Conservation (phyloP, 2,888 invertebrate genomes). For the Eurois occulta region DNA sequence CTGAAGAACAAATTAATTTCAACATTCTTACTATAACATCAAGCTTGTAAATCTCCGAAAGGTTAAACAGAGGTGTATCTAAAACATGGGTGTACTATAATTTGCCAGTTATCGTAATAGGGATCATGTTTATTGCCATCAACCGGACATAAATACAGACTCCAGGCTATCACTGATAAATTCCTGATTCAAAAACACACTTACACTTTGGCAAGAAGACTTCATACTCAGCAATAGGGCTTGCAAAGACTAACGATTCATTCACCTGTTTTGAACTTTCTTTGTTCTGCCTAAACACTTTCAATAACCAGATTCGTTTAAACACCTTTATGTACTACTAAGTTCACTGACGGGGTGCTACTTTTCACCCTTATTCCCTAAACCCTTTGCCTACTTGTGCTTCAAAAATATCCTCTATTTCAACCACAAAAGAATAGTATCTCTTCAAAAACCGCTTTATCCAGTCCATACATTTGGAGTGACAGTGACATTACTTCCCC, state of each 20-base stretch:
- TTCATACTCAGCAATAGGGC: neutral
- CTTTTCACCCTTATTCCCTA: too few relatives aligned
- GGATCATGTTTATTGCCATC: neutral
- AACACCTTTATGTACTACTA: neutral
- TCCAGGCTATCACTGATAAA: neutral
- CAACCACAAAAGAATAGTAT: neutral
- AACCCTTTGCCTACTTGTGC: too few relatives aligned
- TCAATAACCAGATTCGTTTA: neutral
- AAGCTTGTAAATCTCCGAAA: neutral
- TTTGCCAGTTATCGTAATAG: neutral
- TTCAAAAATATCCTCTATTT: neutral
- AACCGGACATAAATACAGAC: neutral
- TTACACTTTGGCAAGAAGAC: neutral
- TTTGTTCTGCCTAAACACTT: neutral
- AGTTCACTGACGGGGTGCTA: too few relatives aligned
- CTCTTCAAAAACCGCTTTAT: slow-evolving; percentile 1
- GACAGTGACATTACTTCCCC: slow-evolving; percentile 34
- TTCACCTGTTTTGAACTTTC: neutral
- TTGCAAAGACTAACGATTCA: neutral
- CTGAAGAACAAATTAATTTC: neutral
- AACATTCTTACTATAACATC: neutral
- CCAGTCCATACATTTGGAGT: slow-evolving; percentile 44
- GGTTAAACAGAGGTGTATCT: neutral
- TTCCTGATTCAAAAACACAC: neutral
- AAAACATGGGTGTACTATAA: neutral